Evolutionary conservation across 2,888 invertebrate genomes (phyloP), one percentile per base, ranked within the genome.

Genomic region (Emmelina monodactyla): DNA sequence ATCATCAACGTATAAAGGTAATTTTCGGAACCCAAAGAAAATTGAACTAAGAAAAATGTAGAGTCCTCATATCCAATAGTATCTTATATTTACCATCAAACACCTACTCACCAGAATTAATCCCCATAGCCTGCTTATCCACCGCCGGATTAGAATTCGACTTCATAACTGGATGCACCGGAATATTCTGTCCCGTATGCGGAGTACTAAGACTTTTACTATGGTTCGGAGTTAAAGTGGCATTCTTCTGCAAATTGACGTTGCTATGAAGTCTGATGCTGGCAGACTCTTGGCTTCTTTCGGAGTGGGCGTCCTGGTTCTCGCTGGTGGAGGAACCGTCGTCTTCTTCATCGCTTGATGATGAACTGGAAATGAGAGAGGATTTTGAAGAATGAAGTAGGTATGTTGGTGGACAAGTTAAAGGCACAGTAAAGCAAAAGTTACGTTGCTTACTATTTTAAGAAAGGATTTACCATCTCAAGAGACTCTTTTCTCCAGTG

Each of bases 261-360:
- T 56, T 55, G 42, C 50, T 44, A 32, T 62, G 64, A 1, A 67
- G 47, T 0, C 65, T 62, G 13, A 56, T 52, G 15, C 52, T 55
- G n/a, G 59, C 61, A 0, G 70, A 71, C 22, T 72, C 75, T 22
- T 75, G 72, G 32, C 71, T 69, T 6, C 66, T 44, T 38, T 75
- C 76, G 0, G 72, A 71, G 15, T 62, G 64, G 0, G 72, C 75
- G 41, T 73, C 78, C 33, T 69, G 69, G 47, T 73, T 76, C 46
- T 81, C 80, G 40, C 78, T 79, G 14, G 69, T 65, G 1, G 76
- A 75, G 0, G 79, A 78, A 1, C 82, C 84, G 35, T 82, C 82
- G 45, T 85, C 85, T 34, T 83, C 85, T 38, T 86, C 86, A 31
- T 88, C 88, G 50, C 88, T 88, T 37, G 88, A 88, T 37, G 89